Evolutionary conservation across 2,888 invertebrate species (phyloP).

Genomic region (Aleiodes leptofemur): DNA sequence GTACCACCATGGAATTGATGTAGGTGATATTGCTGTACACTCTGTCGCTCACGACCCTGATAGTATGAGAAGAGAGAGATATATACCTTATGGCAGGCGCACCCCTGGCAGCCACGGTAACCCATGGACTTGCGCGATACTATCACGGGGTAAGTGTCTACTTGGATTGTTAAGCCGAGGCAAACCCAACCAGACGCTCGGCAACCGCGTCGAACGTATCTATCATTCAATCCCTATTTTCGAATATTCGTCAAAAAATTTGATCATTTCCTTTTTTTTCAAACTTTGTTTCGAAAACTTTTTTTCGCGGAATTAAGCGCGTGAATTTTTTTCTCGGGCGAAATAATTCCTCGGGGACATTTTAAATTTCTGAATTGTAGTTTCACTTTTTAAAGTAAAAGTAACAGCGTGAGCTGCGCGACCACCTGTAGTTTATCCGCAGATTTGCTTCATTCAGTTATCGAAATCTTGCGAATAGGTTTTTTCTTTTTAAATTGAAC

Average conservation of each 20-base stretch:
- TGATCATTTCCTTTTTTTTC: background rate
- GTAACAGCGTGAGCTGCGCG: conserved; percentile 55
- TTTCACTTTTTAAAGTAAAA: background rate
- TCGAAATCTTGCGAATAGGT: conserved; percentile 27
- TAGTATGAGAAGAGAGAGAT: background rate
- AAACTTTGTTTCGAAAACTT: conserved; percentile 38
- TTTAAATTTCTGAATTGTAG: background rate
- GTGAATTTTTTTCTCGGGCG: conserved; percentile 1
- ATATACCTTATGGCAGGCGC: conserved; percentile 60
- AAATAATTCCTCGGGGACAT: background rate
- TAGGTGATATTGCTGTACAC: conserved; percentile 22
- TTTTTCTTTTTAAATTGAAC: conserved; percentile 12
- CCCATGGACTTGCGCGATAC: conserved; percentile 66
- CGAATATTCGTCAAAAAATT: conserved; percentile 1
- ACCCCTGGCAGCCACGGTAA: conserved; percentile 62
- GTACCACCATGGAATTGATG: conserved; percentile 19
- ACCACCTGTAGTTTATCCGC: conserved; percentile 71
- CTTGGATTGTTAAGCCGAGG: conserved; percentile 47
- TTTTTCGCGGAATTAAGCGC: background rate
- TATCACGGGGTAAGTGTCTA: conserved; percentile 60
- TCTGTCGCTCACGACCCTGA: conserved; percentile 30
- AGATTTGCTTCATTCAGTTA: conserved; percentile 29
- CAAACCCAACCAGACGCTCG: conserved; percentile 61
- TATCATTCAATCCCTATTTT: conserved; percentile 41
- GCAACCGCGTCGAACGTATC: conserved; percentile 61